Conservation (phyloP, 2,797 vertebrate genomes). For the Etheostoma perlongum region DNA sequence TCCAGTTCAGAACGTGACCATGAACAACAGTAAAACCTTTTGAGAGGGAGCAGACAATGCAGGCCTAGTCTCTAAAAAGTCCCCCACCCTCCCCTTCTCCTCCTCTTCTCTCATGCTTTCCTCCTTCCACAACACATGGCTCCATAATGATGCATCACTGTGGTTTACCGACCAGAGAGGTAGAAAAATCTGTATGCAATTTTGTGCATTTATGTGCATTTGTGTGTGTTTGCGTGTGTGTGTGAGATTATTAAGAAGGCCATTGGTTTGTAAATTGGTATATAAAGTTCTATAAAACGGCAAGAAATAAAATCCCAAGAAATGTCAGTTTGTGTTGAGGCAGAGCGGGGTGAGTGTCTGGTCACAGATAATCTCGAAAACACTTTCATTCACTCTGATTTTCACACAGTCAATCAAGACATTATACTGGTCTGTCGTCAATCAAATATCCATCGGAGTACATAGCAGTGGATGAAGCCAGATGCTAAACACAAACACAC, state of each 20-base stretch:
- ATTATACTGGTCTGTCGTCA: constrained; percentile 58
- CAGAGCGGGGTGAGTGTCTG: constrained; percentile 57
- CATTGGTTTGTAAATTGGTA: constrained; percentile 37
- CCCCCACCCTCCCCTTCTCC: constrained; percentile 25
- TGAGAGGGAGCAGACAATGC: constrained; percentile 75
- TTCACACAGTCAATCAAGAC: constrained; percentile 70
- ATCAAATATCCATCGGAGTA: constrained; percentile 51
- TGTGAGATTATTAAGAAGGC: constrained; percentile 45
- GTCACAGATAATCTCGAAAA: constrained; percentile 71
- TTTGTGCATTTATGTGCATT: constrained; percentile 25
- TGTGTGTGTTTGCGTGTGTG: constrained; percentile 22
- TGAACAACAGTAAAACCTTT: constrained; percentile 79
- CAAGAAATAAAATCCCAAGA: constrained; percentile 57
- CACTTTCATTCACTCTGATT: constrained; percentile 64
- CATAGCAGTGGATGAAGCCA: constrained; percentile 56
- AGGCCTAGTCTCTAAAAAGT: constrained; percentile 56
- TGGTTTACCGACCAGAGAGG: constrained; percentile 41
- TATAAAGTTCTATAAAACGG: constrained; percentile 53
- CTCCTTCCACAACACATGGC: constrained; percentile 49
- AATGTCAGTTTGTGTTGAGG: constrained; percentile 61
- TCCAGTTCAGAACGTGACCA: constrained; percentile 86
- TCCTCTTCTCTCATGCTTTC: constrained; percentile 49
- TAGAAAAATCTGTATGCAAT: constrained; percentile 40
- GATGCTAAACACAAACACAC: constrained; percentile 54
- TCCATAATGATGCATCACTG: constrained; percentile 54